phyloP scores from a whole-genome alignment of 2,888 invertebrate species.

The Amphimallon solstitiale region DNA sequence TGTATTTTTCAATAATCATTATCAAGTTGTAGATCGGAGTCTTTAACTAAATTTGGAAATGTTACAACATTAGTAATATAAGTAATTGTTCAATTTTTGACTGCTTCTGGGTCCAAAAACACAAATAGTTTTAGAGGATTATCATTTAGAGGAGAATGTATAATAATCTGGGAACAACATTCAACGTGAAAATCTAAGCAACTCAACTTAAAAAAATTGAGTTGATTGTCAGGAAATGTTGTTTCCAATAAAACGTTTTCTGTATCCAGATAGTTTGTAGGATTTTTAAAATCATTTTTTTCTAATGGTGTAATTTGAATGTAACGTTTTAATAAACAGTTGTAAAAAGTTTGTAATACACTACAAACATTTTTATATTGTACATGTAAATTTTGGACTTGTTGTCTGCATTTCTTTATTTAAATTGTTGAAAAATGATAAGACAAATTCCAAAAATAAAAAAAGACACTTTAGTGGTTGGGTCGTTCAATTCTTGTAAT shows the following conservation, averaged over 20 bases:
- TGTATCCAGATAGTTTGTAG: not conserved
- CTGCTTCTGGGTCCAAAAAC: too few relatives aligned
- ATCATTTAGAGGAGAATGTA: too few relatives aligned
- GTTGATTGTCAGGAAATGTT: not conserved
- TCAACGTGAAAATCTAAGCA: slow-evolving; percentile 11
- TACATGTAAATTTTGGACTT: slow-evolving; percentile 24
- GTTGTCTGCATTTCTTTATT: too few relatives aligned
- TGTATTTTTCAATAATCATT: too few relatives aligned
- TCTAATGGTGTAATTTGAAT: slow-evolving; percentile 2
- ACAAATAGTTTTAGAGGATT: too few relatives aligned
- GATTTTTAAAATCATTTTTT: slow-evolving; percentile 19
- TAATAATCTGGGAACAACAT: not conserved
- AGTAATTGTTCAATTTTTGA: too few relatives aligned
- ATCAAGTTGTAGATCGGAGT: too few relatives aligned
- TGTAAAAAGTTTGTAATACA: slow-evolving; percentile 20
- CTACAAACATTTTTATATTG: not conserved
- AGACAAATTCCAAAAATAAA: slow-evolving; percentile 24
- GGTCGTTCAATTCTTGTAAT: slow-evolving; percentile 20
- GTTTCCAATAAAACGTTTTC: slow-evolving; percentile 17
- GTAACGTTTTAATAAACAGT: slow-evolving; percentile 19
- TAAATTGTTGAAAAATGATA: slow-evolving; percentile 6
- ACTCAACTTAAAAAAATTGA: slow-evolving; percentile 1
- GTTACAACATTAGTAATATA: too few relatives aligned
- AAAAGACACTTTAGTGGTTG: slow-evolving; percentile 18
- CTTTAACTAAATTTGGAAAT: too few relatives aligned